phyloP scores from a whole-genome alignment of 2,888 invertebrate genomes.

The Xestia ashworthii region DNA sequence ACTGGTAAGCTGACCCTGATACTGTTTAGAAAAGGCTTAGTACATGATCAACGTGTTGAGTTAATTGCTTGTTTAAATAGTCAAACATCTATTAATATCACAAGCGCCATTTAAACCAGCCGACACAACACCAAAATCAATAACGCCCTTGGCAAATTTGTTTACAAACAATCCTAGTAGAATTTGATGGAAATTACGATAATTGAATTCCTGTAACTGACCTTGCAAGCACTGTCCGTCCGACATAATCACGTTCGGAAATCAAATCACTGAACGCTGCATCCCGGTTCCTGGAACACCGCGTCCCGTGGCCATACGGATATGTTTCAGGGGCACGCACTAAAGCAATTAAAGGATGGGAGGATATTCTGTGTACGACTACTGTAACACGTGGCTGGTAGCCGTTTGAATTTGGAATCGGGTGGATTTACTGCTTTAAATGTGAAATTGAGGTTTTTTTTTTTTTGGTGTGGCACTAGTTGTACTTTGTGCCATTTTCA shows the following conservation, averaged over 20 bases:
- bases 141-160: neutral
- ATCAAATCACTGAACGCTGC: constrained; percentile 27
- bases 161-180: constrained; percentile 13
- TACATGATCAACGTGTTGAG: neutral
- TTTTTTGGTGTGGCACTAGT: no score
- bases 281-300: constrained; percentile 37
- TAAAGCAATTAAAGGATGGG: constrained; percentile 43
- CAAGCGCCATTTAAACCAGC: neutral
- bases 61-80: neutral
- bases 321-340: constrained; percentile 53
- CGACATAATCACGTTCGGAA: neutral
- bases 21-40: neutral
- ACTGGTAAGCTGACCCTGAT: neutral
- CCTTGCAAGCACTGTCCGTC: constrained; percentile 33
- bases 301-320: constrained; percentile 3
- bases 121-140: neutral
- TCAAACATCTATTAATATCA: neutral
- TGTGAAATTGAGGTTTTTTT: neutral
- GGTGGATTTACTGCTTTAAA: neutral
- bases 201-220: constrained; percentile 39
- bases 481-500: no score
- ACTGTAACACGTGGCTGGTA: constrained; percentile 24
- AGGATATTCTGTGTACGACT: constrained; percentile 45
- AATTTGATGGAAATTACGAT: constrained; percentile 45
- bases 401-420: constrained; percentile 23